Evolutionary conservation across 2,113 vertebrate species (phyloP).

Genomic region (Archocentrus centrarchus): DNA sequence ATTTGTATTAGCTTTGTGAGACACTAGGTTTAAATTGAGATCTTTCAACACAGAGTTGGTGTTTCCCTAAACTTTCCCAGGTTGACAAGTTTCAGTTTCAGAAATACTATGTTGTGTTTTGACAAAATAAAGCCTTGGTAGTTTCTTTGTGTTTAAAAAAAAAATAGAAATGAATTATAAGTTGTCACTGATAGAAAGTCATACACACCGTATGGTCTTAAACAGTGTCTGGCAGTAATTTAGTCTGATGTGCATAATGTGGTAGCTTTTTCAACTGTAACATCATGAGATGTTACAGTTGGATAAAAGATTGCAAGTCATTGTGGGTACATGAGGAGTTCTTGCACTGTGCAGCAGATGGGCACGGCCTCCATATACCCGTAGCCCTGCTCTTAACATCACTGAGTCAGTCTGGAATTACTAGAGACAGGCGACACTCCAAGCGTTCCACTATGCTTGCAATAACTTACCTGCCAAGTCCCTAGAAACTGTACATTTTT

Average conservation of each 20-base stretch:
- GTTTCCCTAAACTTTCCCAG: neutral
- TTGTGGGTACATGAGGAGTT: neutral
- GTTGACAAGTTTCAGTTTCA: neutral
- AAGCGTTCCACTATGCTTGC: neutral
- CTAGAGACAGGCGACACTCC: neutral
- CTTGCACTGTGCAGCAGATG: conserved; percentile 8
- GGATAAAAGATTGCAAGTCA: neutral
- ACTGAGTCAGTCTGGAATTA: neutral
- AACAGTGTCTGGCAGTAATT: neutral
- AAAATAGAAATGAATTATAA: neutral
- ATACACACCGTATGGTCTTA: neutral
- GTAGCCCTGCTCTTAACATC: neutral
- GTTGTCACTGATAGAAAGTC: neutral
- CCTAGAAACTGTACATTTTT: neutral
- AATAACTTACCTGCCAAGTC: neutral
- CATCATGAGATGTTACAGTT: neutral
- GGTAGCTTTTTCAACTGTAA: neutral
- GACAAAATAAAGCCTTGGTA: neutral
- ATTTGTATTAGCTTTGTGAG: neutral
- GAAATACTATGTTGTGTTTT: neutral
- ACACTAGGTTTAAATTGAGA: too few species aligned
- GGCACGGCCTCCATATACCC: neutral
- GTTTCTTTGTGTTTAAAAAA: neutral
- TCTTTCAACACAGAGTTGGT: too few species aligned
- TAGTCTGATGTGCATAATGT: too few species aligned